Base-by-base conservation (phyloP, 2,888 invertebrate genomes). In the Mamestra brassicae region DNA sequence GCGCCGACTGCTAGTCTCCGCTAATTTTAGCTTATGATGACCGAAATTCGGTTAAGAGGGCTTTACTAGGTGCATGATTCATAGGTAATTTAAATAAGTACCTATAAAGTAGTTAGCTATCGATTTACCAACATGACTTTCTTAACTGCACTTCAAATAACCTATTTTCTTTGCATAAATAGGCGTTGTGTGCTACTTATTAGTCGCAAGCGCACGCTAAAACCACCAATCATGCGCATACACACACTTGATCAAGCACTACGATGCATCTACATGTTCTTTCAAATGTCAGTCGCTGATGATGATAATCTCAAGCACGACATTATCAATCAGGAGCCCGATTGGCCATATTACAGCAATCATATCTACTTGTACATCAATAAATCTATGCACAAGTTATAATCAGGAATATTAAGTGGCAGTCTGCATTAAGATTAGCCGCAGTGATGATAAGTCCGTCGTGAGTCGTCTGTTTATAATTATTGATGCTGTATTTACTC, bases 271-370 rank as follows among this genome's bases (percentile, higher is more conserved):
- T 67, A 68, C 72, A 77, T 69, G 70, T 47, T 73, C 74, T 65
- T 75, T 70, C 62, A 85, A 84, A 84, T 83, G 83, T 83, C 83
- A 83, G 85, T 84, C 76, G 83, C 78, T 78, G 69, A 81, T 71
- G 69, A 81, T 71, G 80, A 70, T 85, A 83, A 87, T 87, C 83
- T 79, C 76, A 79, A 75, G 68, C 83, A 74, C 79, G 80, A 79
- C 78, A 77, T 76, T 88, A 87, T 85, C 83, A 87, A 88, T 89
- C 85, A 85, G 70, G 61, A 74, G 66, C 71, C 69, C 73, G 80
- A 87, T 81, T 82, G 74, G 78, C 67, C 65, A 83, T 74, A 87
- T 86, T 83, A 86, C 80, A 62, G 86, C 79, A 85, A 86, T 86
- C 76, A 74, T 67, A 79, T 60, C 65, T 68, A 76, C 76, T 76